Evolutionary conservation across 2,113 vertebrate genomes (phyloP), one percentile per base, ranked within the genome.

Genomic region (Hepsetus odoe): DNA sequence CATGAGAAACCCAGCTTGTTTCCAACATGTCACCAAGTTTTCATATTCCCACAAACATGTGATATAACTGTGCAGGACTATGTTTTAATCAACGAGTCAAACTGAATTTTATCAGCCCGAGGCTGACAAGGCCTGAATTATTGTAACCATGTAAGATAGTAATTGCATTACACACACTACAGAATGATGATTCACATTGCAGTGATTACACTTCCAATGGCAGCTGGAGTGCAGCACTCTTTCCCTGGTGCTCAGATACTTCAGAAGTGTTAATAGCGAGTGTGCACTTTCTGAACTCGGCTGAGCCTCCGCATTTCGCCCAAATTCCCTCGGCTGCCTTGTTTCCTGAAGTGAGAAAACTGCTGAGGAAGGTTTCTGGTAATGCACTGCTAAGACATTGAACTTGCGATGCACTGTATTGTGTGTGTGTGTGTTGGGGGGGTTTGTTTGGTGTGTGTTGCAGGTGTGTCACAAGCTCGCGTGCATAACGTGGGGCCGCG

Each of bases 381-480:
- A 49, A 79, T 53, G 26, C 30, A 40, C 20, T 2, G n/a, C 1
- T 22, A 20, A 30, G 30, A 5, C 46, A 70, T 75, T 74, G 56
- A 75, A 77, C 24, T 20, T 40, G 28, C 33, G 26, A 35, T 79
- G 28, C 42, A 58, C 28, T 42, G 13, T 18, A 81, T 22, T 82
- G 67, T 89, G 83, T 87, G 80, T 38, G 33, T 13, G 24, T 55
- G 33, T 58, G 30, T 40, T 58, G 3, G 49, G 0, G 42, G 49
- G 61, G 22, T 64, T 12, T 62, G 40, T 59, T 62, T 80, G 35
- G 66, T 78, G 28, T 49, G 75, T 81, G 33, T 77, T 78, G 30
- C 82, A 66, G 81, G 33, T 78, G 71, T 77, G 30, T 84, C n/a
- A n/a, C n/a, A n/a, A n/a, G n/a, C n/a, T n/a, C n/a, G n/a, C n/a